Conservation (phyloP, 2,888 invertebrate species). For the Bedellia somnulentella region DNA sequence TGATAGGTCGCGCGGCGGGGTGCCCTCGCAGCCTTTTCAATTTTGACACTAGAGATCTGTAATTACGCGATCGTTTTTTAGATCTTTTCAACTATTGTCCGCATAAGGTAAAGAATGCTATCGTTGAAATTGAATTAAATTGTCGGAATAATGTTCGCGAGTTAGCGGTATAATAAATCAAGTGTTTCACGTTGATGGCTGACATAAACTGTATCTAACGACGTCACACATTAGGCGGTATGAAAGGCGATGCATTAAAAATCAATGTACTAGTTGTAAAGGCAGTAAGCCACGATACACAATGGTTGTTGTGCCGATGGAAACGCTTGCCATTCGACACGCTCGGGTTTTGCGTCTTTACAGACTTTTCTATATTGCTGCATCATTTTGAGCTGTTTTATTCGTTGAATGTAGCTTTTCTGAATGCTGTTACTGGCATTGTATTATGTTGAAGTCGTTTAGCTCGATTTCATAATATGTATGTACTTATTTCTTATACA, state of each 20-base stretch:
- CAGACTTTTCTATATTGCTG: neutral
- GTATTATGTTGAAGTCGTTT: no score
- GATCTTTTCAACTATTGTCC: neutral
- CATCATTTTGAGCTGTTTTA: no score
- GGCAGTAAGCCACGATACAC: constrained; percentile 1
- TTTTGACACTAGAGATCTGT: constrained; percentile 8
- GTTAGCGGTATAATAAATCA: constrained; percentile 1
- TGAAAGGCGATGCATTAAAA: constrained; percentile 24
- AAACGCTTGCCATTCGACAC: constrained; percentile 22
- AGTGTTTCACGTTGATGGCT: neutral
- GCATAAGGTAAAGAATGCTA: constrained; percentile 1
- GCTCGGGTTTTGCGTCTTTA: constrained; percentile 9
- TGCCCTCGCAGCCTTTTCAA: constrained; percentile 12
- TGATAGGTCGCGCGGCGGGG: constrained; percentile 9
- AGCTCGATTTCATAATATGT: no score
- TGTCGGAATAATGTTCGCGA: constrained; percentile 1
- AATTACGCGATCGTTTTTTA: no score
- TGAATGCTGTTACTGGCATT: no score
- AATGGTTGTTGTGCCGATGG: constrained; percentile 7
- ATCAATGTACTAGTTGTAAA: constrained; percentile 2
- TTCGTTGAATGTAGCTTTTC: no score
- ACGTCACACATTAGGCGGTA: constrained; percentile 26
- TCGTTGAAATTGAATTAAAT: constrained; percentile 1
- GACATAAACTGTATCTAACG: constrained; percentile 13
- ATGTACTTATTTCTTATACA: no score